Evolutionary conservation across 1,140 invertebrate genomes (phyloP).

Genomic region (Coelopa frigida): DNA sequence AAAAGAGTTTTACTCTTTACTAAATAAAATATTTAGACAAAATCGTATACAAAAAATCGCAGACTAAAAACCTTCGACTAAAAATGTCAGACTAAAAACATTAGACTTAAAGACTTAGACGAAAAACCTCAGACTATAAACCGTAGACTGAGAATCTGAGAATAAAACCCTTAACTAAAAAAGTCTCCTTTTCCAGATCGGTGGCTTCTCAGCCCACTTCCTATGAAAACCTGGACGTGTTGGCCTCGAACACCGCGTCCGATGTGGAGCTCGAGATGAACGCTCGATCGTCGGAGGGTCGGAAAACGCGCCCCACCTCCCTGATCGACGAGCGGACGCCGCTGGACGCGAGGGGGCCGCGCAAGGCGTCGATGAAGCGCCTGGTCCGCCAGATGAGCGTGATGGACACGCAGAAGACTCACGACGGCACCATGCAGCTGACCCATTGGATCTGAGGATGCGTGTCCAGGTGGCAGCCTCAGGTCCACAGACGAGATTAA

Average conservation of each 20-base stretch:
- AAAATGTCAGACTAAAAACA: no score
- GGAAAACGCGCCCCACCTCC: constrained; percentile 13
- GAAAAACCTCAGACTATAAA: no score
- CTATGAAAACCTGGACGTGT: constrained; percentile 55
- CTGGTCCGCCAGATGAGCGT: constrained; percentile 65
- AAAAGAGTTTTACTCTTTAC: no score
- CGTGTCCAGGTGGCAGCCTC: no score
- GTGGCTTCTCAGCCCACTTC: constrained; percentile 43
- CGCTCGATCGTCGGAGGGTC: constrained; percentile 3
- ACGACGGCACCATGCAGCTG: constrained; percentile 70
- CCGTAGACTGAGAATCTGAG: no score
- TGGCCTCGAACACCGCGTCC: constrained; percentile 45
- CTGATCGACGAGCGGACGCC: constrained; percentile 43
- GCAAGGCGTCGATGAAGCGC: constrained; percentile 54
- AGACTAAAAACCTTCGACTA: no score
- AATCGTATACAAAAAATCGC: no score
- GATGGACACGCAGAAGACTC: constrained; percentile 68
- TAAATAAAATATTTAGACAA: no score
- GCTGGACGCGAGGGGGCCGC: constrained; percentile 35
- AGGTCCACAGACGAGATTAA: no score
- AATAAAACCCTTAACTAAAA: neutral
- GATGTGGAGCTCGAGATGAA: constrained; percentile 31
- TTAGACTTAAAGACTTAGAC: no score
- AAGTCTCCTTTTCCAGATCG: constrained; percentile 6
- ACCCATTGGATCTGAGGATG: constrained; percentile 78